Evolutionary conservation across 2,888 invertebrate genomes (phyloP), one percentile per base, ranked within the genome.

Genomic region (Synanthedon myopaeformis): DNA sequence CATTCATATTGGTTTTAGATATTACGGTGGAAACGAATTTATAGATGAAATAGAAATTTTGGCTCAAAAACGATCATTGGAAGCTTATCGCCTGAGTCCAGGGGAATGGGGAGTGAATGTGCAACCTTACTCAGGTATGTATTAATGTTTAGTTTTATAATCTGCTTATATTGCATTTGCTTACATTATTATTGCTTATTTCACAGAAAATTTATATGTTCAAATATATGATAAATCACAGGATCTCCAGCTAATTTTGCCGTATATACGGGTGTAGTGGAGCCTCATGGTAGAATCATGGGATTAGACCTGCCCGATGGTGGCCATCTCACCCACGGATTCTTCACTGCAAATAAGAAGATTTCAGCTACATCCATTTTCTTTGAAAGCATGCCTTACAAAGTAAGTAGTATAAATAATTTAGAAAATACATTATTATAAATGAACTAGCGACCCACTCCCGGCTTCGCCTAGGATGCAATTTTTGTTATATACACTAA

Each of bases 371-470:
- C 98, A 0, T 98, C 98, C 0, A 93, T 98, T 57, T 99, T 96
- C 89, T 99, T 99, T 76, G 98, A 99, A 87, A 97, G 98, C 55
- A 95, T 98, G 94, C 98, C 98, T 0, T 99, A 99, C 78, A 97
- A 97, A 85, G 94, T 96, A 65, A 65, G 64, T 57, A 8, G 35
- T 10, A 10, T 8, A 8, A 35, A 35, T 35, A 35, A 35, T 35
- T 10, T 35, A 8, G 8, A 35, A 35, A 35, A 6, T 35, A 5
- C 35, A 35, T 35, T 2, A 35, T 35, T 23, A 23, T 23, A 23
- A 23, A 5, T 5, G 23, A 23, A 23, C 23, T 23, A 23, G 23
- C 5, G 23, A 23, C 23, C 23, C 23, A 5, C 4, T 23, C 23
- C 23, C 23, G 23, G 23, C 23, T 19, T 19, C 19, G 19, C 19